These are phyloP conservation scores for Ellobium chinense DNA, from an alignment of 2,888 invertebrate genomes.

Conservation along the genomic window DNA sequence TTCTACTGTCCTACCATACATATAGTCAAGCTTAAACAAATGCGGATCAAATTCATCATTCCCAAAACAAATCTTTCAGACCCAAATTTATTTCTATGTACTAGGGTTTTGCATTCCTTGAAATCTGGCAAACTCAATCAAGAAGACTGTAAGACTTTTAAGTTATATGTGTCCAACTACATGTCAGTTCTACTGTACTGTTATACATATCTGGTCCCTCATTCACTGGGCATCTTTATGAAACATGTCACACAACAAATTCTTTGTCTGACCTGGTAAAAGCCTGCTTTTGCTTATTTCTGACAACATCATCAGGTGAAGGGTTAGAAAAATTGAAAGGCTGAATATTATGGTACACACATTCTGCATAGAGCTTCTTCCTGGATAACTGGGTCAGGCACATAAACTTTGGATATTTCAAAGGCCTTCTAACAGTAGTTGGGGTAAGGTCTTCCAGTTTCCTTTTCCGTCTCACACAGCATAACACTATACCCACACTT, in stretches of 20 bases:
- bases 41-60: too few relatives aligned
- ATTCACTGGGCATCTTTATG: too few relatives aligned
- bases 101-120: too few relatives aligned
- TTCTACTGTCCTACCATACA: too few relatives aligned
- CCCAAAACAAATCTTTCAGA: too few relatives aligned
- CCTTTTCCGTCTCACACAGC: conserved; percentile 4
- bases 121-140: too few relatives aligned
- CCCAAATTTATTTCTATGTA: too few relatives aligned
- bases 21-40: too few relatives aligned
- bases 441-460: not conserved
- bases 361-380: conserved; percentile 1
- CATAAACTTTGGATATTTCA: conserved; percentile 23
- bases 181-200: too few relatives aligned
- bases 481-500: conserved; percentile 18
- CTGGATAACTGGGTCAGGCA: conserved; percentile 2
- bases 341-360: conserved; percentile 45
- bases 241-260: not conserved
- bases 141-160: too few relatives aligned
- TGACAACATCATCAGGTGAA: conserved; percentile 83
- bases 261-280: conserved; percentile 62
- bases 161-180: too few relatives aligned
- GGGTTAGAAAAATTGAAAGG: conserved; percentile 83
- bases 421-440: not conserved
- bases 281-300: conserved; percentile 70
- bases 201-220: too few relatives aligned